Percentiles rank a stretch among this genome's conserved stretches.
These are phyloP conservation scores for Eurystomus gularis DNA, from an alignment of 2,113 vertebrate genomes.

Conservation along the genomic window DNA sequence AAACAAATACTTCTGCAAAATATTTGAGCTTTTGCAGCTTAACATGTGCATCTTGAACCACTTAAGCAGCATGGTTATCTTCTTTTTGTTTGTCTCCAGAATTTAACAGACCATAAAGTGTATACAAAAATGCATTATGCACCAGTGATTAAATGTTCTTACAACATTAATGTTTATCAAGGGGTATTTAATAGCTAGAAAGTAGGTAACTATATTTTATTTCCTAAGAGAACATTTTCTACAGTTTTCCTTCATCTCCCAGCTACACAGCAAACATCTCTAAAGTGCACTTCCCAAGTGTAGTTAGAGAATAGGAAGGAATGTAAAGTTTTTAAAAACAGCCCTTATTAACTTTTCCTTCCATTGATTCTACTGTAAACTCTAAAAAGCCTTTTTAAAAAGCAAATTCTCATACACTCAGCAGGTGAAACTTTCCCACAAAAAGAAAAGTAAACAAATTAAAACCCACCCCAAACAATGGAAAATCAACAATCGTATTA, in stretches of 20 bases:
- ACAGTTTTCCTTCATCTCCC: conserved; percentile 75
- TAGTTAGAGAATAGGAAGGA: conserved; percentile 83
- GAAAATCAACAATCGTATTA: conserved; percentile 64
- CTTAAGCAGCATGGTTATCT: conserved; percentile 76
- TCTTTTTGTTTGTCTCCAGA: conserved; percentile 69
- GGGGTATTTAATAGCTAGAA: conserved; percentile 75
- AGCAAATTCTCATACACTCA: conserved; percentile 78
- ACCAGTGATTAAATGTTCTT: conserved; percentile 74
- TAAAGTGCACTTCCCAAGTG: conserved; percentile 81
- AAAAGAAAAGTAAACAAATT: conserved; percentile 51
- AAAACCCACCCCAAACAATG: conserved; percentile 36
- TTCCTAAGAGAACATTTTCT: conserved; percentile 79
- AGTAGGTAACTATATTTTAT: conserved; percentile 77
- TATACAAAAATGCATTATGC: conserved; percentile 77
- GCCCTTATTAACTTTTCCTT: conserved; percentile 86
- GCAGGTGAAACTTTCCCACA: conserved; percentile 75
- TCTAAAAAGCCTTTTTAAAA: conserved; percentile 81
- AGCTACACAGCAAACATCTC: conserved; percentile 76
- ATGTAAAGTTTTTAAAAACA: conserved; percentile 84
- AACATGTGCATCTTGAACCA: conserved; percentile 74
- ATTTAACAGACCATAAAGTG: conserved; percentile 75
- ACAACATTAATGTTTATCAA: conserved; percentile 72
- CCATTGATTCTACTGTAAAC: conserved; percentile 82
- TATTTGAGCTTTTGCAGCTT: conserved; percentile 74
- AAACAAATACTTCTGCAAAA: conserved; percentile 78